Evolutionary conservation across 2,797 vertebrate genomes (phyloP).

Genomic region (Spheniscus humboldti): DNA sequence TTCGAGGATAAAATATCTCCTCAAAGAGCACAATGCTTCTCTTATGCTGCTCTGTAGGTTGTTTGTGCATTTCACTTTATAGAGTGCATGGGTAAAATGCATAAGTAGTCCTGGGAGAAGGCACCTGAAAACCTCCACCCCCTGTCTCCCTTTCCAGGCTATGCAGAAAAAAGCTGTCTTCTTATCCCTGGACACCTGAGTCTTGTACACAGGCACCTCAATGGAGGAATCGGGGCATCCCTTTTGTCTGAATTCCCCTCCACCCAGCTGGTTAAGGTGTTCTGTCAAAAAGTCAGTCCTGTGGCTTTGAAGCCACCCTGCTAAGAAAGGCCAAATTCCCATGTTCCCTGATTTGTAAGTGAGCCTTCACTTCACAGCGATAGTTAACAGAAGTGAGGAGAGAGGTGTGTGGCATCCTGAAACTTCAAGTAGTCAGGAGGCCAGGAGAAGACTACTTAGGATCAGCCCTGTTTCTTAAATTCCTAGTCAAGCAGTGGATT

Average conservation of each 20-base stretch:
- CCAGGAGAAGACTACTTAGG: neutral
- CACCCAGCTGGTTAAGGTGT: rapidly evolving
- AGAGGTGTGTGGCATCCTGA: neutral
- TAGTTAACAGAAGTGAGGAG: neutral
- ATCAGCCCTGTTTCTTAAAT: neutral
- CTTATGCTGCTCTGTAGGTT: neutral
- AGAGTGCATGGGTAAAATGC: neutral
- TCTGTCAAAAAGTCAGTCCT: neutral
- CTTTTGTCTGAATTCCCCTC: neutral
- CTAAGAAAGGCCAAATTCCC: neutral
- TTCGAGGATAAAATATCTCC: neutral
- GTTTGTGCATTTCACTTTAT: neutral
- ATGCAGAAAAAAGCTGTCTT: neutral
- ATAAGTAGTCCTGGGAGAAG: neutral
- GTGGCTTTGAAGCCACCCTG: neutral
- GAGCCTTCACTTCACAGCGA: neutral
- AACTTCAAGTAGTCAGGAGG: neutral
- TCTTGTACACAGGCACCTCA: neutral
- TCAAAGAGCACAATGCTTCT: neutral
- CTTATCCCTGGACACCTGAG: neutral
- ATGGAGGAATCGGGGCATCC: neutral
- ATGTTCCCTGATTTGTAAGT: neutral
- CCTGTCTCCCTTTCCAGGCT: neutral
- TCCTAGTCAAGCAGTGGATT: neutral
- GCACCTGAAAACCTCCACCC: neutral